phyloP scores from a whole-genome alignment of 37 sponge, comb jelly and placozoan genomes.

The Halisarca cf. caerulea region DNA sequence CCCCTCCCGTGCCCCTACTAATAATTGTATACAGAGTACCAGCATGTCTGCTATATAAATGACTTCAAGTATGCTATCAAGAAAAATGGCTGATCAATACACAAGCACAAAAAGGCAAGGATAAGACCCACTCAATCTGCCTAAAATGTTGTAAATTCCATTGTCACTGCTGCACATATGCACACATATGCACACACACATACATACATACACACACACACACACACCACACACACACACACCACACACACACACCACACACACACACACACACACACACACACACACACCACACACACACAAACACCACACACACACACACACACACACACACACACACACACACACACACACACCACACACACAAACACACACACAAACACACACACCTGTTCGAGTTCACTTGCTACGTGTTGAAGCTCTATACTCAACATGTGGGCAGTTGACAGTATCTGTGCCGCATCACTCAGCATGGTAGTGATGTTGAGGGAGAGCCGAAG shows the following conservation, averaged over 20 bases:
- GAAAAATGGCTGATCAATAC: too few species aligned
- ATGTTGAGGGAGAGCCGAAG: background rate
- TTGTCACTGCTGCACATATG: too few species aligned
- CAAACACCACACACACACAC: constrained; percentile 14
- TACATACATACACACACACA: too few species aligned
- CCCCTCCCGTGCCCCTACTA: too few species aligned
- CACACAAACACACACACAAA: background rate
- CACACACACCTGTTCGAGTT: constrained; percentile 44
- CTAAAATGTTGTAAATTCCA: too few species aligned
- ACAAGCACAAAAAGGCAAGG: too few species aligned
- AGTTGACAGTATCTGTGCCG: background rate
- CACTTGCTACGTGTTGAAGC: constrained; percentile 41
- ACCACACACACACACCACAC: constrained; percentile 4
- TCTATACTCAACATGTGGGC: constrained; percentile 56
- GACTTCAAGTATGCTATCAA: too few species aligned
- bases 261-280: background rate
- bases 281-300: background rate
- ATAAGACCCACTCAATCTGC: too few species aligned
- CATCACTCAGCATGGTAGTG: background rate
- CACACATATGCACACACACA: too few species aligned
- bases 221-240: background rate
- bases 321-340: constrained; percentile 5
- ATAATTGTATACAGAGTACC: too few species aligned
- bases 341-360: background rate
- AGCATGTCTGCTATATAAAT: too few species aligned